Conservation (phyloP, 2,888 invertebrate genomes). For the Nezara viridula region DNA sequence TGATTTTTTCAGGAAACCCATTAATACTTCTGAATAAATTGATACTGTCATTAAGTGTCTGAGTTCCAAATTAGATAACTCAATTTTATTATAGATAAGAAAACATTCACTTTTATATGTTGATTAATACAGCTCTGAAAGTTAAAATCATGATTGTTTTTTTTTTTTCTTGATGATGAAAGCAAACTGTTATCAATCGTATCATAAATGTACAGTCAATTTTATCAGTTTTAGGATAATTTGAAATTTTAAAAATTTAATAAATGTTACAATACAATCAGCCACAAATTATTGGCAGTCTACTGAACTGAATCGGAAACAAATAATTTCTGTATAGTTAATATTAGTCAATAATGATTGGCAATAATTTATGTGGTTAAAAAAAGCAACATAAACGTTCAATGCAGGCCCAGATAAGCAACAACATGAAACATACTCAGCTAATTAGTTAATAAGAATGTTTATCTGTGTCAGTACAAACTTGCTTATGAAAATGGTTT, state of each 20-base stretch:
- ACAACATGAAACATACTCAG: not conserved
- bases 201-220: no score
- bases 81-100: no score
- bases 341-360: not conserved
- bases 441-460: not conserved
- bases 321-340: not conserved
- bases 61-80: no score
- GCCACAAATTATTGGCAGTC: not conserved
- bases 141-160: no score
- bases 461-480: not conserved
- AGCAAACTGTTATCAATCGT: no score
- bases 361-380: not conserved
- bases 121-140: no score
- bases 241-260: not conserved
- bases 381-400: not conserved
- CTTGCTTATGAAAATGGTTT: not conserved
- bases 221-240: not conserved
- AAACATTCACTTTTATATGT: no score
- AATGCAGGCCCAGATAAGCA: conserved; percentile 2
- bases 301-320: not conserved
- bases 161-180: no score
- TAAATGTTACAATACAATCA: not conserved
- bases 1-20: no score
- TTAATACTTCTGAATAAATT: no score
- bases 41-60: no score